Conservation (phyloP, 2,113 vertebrate species). For the Crotophaga sulcirostris region DNA sequence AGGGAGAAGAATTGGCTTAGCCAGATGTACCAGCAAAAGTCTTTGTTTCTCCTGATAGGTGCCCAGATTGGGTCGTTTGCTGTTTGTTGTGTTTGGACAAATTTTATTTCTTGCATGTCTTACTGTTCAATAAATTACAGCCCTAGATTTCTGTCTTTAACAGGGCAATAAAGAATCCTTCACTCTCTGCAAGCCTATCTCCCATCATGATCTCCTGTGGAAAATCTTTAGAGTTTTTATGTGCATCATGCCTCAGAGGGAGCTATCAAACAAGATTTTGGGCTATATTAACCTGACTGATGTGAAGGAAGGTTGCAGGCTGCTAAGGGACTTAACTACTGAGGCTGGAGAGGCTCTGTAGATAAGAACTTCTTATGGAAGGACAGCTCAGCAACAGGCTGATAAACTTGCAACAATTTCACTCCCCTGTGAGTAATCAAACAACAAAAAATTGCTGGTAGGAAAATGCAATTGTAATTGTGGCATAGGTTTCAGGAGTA, state of each 20-base stretch:
- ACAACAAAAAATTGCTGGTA: neutral
- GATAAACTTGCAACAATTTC: neutral
- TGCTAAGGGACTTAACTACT: slow-evolving; percentile 11
- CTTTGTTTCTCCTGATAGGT: slow-evolving; percentile 26
- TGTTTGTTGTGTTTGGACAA: slow-evolving; percentile 32
- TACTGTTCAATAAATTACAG: slow-evolving; percentile 49
- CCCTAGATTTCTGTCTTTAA: slow-evolving; percentile 39
- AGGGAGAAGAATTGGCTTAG: neutral
- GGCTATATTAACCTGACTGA: slow-evolving; percentile 45
- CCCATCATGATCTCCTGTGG: neutral
- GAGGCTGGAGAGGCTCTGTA: neutral
- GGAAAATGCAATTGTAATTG: neutral
- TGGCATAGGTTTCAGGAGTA: neutral
- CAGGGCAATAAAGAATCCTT: slow-evolving; percentile 41
- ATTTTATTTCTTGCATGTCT: slow-evolving; percentile 53
- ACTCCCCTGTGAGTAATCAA: neutral
- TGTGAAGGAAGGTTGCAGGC: neutral
- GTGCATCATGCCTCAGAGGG: slow-evolving; percentile 13
- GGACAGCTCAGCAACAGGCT: neutral
- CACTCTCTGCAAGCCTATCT: slow-evolving; percentile 6
- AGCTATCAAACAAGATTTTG: slow-evolving; percentile 19
- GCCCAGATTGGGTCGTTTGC: slow-evolving; percentile 16
- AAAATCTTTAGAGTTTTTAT: slow-evolving; percentile 44
- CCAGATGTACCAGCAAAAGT: neutral
- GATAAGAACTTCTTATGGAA: neutral